Evolutionary conservation across 53 echinoderm and acorn worm genomes (phyloP), one percentile per base, ranked within the genome.

Genomic region (Holothuria scabra): DNA sequence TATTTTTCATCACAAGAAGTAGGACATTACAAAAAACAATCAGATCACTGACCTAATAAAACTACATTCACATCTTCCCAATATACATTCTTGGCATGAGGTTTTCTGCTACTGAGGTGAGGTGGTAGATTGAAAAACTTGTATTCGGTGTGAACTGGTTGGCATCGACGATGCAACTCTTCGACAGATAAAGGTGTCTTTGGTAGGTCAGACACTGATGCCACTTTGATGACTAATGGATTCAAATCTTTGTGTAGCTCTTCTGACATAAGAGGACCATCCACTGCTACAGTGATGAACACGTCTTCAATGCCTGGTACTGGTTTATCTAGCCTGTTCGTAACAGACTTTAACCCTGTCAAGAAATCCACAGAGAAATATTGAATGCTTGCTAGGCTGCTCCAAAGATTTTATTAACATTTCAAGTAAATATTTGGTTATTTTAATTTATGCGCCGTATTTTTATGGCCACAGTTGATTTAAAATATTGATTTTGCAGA

Each of bases 21-120:
- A 41, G 41, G 41, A 3, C 41, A 41, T 41, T 41, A 41, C n/a
- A n/a, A n/a, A 52, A 18, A 8, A 8, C 52, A 52, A 18, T 52
- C 16, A 52, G 2, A 0, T 18, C 18, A 87, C 93, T 75, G 63
- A 97, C 97, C 97, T 61, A 97, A 67, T 49, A 97, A 80, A 21
- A 92, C 90, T 61, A 97, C 97, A 86, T 97, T 97, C 55, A 94
- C 80, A 66, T 97, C 97, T 60, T 97, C 97, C 97, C 94, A 97
- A 87, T 97, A 97, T 28, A 94, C 88, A 71, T 89, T 94, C 79
- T 89, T 92, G 59, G 62, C 72, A 19, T 93, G 91, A 3, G 72
- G 76, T 59, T 90, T 92, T 0, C 89, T 83, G 33, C 83, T 83
- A 48, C 94, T 99, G 69, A 66, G 84, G 56, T 99, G 92, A 24